Conservation (phyloP, 2,797 vertebrate species). For the Cephalopachus bancanus region DNA sequence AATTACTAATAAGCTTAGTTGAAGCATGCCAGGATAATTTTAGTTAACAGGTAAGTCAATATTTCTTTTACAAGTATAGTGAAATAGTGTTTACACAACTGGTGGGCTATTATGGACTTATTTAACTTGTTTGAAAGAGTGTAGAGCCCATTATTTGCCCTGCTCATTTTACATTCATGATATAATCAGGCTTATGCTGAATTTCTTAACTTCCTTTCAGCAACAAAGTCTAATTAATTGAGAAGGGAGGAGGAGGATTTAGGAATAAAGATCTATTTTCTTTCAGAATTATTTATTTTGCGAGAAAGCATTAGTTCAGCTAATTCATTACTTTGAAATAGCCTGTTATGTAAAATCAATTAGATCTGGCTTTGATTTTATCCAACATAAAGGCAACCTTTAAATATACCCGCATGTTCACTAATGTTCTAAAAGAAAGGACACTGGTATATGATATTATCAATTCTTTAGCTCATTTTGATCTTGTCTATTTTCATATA, state of each 20-base stretch:
- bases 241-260: constrained; percentile 74
- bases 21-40: constrained; percentile 82
- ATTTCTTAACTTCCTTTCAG: constrained; percentile 85
- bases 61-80: constrained; percentile 84
- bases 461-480: constrained; percentile 54
- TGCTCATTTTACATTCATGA: constrained; percentile 84
- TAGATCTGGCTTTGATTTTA: constrained; percentile 77
- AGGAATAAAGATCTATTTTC: constrained; percentile 81
- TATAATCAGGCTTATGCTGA: constrained; percentile 82
- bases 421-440: constrained; percentile 47
- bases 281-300: constrained; percentile 84
- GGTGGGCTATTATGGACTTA: constrained; percentile 79
- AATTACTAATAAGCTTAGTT: constrained; percentile 77
- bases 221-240: constrained; percentile 83
- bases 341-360: constrained; percentile 79
- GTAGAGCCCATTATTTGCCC: constrained; percentile 79
- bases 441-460: constrained; percentile 32
- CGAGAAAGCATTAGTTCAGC: constrained; percentile 78
- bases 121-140: constrained; percentile 83
- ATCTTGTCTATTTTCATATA: constrained; percentile 54
- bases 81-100: constrained; percentile 85
- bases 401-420: constrained; percentile 76
- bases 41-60: constrained; percentile 85
- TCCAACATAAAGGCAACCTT: constrained; percentile 75
- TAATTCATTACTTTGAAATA: constrained; percentile 84